These are phyloP conservation scores for Brachionus calyciflorus DNA, from an alignment of 1,140 invertebrate species.

Conservation along the genomic window DNA sequence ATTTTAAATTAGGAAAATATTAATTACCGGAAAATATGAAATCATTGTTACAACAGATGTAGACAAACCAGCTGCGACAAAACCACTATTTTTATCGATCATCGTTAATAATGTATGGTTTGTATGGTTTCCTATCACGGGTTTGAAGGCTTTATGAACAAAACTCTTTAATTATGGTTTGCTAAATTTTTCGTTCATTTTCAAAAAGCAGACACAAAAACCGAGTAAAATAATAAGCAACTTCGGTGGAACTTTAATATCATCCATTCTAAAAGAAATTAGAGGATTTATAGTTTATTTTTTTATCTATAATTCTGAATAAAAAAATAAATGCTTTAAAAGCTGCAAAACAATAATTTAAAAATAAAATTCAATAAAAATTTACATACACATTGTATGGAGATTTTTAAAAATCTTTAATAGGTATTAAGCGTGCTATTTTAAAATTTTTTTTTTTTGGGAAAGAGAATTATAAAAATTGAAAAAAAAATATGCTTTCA, in stretches of 20 bases:
- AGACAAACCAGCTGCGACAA: background rate
- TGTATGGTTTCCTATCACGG: background rate
- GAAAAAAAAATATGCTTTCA: too few species aligned
- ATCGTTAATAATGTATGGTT: background rate
- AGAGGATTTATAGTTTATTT: too few species aligned
- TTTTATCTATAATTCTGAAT: background rate
- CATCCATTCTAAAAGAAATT: background rate
- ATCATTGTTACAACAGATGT: background rate
- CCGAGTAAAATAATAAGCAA: background rate
- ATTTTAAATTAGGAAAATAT: too few species aligned
- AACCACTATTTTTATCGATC: background rate
- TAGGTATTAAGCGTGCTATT: too few species aligned
- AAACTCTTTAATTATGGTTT: background rate
- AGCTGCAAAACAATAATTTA: background rate
- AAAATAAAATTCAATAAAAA: too few species aligned
- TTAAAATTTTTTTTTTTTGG: too few species aligned
- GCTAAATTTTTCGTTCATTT: background rate
- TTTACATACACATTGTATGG: too few species aligned
- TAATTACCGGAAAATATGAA: background rate
- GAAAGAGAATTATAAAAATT: too few species aligned
- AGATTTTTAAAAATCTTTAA: too few species aligned
- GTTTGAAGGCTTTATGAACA: background rate
- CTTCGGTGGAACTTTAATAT: background rate
- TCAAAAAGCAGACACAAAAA: background rate
- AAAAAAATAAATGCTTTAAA: background rate